Evolutionary conservation across 2,888 invertebrate genomes (phyloP).

Genomic region (Lithophane ornitopus): DNA sequence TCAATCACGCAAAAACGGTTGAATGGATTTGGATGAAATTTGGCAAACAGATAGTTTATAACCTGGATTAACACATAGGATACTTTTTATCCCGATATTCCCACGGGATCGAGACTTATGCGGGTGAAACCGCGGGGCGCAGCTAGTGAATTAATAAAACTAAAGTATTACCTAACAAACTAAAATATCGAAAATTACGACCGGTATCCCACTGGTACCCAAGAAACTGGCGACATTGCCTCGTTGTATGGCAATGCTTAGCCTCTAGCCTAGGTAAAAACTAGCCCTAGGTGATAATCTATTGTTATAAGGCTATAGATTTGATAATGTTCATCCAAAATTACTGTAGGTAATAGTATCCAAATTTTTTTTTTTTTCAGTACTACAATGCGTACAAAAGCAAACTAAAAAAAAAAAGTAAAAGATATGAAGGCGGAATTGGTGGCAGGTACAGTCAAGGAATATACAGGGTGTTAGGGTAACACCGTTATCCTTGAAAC

Average conservation of each 20-base stretch:
- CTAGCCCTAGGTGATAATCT: not conserved
- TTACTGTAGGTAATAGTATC: not conserved
- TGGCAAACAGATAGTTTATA: too few relatives aligned
- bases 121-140: too few relatives aligned
- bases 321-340: not conserved
- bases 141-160: not conserved
- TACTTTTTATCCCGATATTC: too few relatives aligned
- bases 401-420: constrained; percentile 33
- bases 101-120: too few relatives aligned
- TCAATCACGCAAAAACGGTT: too few relatives aligned
- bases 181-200: not conserved
- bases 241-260: not conserved
- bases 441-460: not conserved
- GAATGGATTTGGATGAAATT: too few relatives aligned
- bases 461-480: too few relatives aligned
- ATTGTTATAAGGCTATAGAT: not conserved
- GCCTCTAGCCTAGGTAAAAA: not conserved
- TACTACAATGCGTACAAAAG: constrained; percentile 33
- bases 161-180: not conserved
- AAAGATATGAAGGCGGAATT: constrained; percentile 22
- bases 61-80: too few relatives aligned
- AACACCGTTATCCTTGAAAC: too few relatives aligned
- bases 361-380: constrained; percentile 10
- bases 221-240: not conserved
- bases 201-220: not conserved